Conservation (phyloP, 2,113 vertebrate species). For the Sinocyclocheilus maitianheensis region DNA sequence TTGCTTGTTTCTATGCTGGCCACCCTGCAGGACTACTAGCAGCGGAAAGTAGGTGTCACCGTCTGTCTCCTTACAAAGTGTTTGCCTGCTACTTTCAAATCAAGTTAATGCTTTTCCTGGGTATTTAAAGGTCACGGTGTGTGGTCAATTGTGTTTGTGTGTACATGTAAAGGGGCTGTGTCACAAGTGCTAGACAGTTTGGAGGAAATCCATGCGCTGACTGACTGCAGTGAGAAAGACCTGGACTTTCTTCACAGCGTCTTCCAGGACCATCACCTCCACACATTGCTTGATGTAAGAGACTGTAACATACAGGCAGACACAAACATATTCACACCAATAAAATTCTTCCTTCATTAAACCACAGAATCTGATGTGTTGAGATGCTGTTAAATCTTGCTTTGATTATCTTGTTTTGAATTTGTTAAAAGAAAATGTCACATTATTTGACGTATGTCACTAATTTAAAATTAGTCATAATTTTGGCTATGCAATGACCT, state of each 20-base stretch:
- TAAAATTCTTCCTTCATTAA: background rate
- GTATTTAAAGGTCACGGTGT: background rate
- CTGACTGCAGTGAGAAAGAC: slow-evolving; percentile 98
- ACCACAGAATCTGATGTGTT: background rate
- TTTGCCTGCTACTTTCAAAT: background rate
- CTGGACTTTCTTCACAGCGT: slow-evolving; percentile 98
- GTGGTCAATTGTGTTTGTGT: slow-evolving; percentile 28
- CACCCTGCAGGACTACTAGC: slow-evolving; percentile 92
- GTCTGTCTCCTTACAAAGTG: slow-evolving; percentile 56
- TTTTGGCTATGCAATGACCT: background rate
- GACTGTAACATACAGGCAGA: background rate
- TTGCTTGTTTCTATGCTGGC: slow-evolving; percentile 89
- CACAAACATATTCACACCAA: background rate
- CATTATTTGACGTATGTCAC: too few relatives aligned
- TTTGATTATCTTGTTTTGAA: background rate
- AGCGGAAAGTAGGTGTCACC: slow-evolving; percentile 97
- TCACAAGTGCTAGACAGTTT: slow-evolving; percentile 98
- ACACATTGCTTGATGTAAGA: slow-evolving; percentile 95
- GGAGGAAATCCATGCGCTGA: slow-evolving; percentile 97
- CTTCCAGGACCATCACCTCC: slow-evolving; percentile 98
- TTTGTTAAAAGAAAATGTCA: background rate
- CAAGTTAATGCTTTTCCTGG: slow-evolving; percentile 4
- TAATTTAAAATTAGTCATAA: too few relatives aligned
- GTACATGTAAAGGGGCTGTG: slow-evolving; percentile 81
- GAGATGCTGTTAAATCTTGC: background rate